Evolutionary conservation across 2,113 vertebrate genomes (phyloP), one percentile per base, ranked within the genome.

Genomic region (Sclerurus mexicanus): DNA sequence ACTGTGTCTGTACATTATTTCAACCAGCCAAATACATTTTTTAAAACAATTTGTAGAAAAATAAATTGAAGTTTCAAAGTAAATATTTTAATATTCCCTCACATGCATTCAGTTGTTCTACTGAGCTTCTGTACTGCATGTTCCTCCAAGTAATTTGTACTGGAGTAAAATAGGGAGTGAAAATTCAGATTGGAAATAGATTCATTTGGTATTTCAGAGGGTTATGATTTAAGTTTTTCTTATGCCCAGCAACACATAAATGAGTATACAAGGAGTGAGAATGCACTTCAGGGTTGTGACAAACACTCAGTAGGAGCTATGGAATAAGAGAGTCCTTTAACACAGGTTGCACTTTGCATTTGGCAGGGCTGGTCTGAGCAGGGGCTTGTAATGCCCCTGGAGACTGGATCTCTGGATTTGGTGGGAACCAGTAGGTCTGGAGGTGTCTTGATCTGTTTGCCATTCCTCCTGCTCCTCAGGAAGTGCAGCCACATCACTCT

Each of bases 171-270:
- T 15, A 63, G 67, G 58, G 85, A 78, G 93, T 86, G 84, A 89
- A 94, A 94, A 24, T 82, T 69, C 19, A 40, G 22, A 56, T 50
- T 85, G 67, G 52, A 46, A 79, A 75, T 33, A 42, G 53, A 30
- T 75, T 78, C 6, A 66, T 88, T 85, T 85, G 60, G 52, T 93
- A 62, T 86, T 78, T 63, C n/a, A 37, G 35, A 62, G 58, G 35
- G 63, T 73, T 81, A 63, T 87, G 73, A 53, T 79, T 93, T 87
- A 66, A 80, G 64, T 22, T 94, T 91, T 93, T 79, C 89, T 94
- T 95, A 64, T 86, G 93, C 64, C 19, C 50, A 82, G 50, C 63
- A 59, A 59, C 31, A 79, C 85, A 83, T 71, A 87, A 96, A 91
- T 96, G 75, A 68, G 44, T 63, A 46, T 42, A 44, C 53, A 75